phyloP scores from a whole-genome alignment of 1,140 invertebrate species.

The Nasonia vitripennis region DNA sequence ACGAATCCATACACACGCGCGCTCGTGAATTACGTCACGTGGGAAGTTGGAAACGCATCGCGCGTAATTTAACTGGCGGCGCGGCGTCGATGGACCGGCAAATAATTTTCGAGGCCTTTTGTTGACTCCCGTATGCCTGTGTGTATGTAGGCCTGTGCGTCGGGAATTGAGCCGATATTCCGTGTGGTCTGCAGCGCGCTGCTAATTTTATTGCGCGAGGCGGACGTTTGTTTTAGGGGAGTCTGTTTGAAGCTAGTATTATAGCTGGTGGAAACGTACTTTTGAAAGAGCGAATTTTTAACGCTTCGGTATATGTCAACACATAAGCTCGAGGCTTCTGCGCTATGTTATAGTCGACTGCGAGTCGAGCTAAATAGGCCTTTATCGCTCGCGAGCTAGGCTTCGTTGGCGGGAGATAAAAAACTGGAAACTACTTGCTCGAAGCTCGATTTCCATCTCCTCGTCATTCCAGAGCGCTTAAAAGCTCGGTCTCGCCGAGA shows the following conservation, averaged over 20 bases:
- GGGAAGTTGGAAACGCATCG: slow-evolving; percentile 56
- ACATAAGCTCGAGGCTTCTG: background rate
- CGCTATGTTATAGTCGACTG: background rate
- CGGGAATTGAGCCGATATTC: too few species aligned
- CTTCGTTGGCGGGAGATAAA: background rate
- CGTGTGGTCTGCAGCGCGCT: too few species aligned
- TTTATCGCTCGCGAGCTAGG: background rate
- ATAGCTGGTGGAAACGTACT: background rate
- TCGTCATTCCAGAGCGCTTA: too few species aligned
- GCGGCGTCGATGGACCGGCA: background rate
- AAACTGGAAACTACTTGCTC: background rate
- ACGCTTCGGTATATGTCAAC: slow-evolving; percentile 1
- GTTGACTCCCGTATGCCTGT: too few species aligned
- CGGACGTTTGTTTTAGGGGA: background rate
- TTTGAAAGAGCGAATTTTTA: too few species aligned
- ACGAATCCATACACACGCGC: too few species aligned
- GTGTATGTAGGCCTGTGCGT: too few species aligned
- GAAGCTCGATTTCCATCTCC: too few species aligned
- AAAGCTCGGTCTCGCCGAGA: too few species aligned
- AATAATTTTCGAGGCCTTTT: slow-evolving; percentile 1
- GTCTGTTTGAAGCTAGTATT: background rate
- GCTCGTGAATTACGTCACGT: slow-evolving; percentile 58
- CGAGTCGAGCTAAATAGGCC: background rate
- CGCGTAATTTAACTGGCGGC: background rate
- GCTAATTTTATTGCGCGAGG: slow-evolving; percentile 15